Evolutionary conservation across 2,113 vertebrate species (phyloP).

Genomic region (Lamprotornis superbus): DNA sequence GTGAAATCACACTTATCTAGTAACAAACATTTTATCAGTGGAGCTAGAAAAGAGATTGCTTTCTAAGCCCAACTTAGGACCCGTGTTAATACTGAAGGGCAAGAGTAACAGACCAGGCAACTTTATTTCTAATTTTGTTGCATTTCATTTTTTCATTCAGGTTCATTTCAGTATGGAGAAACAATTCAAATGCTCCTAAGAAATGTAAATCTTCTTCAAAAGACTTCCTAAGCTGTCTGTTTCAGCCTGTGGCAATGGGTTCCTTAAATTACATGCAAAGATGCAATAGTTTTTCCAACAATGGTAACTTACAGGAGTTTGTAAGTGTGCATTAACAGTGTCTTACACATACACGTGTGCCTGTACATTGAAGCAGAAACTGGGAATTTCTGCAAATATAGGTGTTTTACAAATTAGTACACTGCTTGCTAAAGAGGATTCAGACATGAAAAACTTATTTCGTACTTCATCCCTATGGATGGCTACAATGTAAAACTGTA

Average conservation of each 20-base stretch:
- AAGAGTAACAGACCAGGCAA: neutral
- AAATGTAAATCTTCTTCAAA: neutral
- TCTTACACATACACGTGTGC: neutral
- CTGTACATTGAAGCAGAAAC: neutral
- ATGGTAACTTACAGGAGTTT: neutral
- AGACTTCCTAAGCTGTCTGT: neutral
- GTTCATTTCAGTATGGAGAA: neutral
- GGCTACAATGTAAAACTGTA: neutral
- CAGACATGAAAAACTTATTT: neutral
- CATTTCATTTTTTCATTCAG: neutral
- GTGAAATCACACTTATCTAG: neutral
- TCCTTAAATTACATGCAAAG: neutral
- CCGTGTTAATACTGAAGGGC: neutral
- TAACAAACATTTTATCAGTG: neutral
- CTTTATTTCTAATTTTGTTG: neutral
- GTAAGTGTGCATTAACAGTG: rapidly evolving
- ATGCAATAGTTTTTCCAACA: neutral
- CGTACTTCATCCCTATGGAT: neutral
- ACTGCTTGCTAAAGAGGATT: neutral
- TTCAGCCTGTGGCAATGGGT: neutral
- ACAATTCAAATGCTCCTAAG: neutral
- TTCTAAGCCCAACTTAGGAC: neutral
- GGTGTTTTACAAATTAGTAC: neutral
- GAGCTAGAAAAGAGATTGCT: neutral
- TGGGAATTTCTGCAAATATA: neutral